phyloP scores from a whole-genome alignment of 2,797 vertebrate species.

The Cynodonichthys magdalenae region DNA sequence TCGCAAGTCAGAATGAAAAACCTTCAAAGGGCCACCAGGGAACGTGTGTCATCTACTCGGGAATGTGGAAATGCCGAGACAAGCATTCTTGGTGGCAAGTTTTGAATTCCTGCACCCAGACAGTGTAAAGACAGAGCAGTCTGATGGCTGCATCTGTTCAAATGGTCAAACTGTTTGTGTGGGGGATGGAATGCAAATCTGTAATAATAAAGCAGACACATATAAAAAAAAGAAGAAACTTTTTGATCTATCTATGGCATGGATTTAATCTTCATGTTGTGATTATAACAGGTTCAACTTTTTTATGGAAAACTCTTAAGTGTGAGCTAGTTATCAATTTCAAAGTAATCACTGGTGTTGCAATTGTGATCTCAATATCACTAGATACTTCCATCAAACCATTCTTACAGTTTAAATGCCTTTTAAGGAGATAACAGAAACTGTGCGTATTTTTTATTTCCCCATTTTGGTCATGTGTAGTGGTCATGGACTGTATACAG shows the following conservation, averaged over 20 bases:
- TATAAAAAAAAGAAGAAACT: conserved; percentile 4
- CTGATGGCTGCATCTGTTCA: conserved; percentile 49
- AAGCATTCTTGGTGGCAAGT: conserved; percentile 56
- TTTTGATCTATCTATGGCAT: not conserved
- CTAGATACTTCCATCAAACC: not conserved
- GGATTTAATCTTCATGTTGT: too few species aligned
- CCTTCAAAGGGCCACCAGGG: conserved; percentile 37
- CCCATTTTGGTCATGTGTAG: too few species aligned
- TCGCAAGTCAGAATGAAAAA: conserved; percentile 39
- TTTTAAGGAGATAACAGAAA: conserved; percentile 15
- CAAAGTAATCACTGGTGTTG: too few species aligned
- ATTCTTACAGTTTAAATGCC: conserved; percentile 10
- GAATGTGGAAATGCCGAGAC: conserved; percentile 51
- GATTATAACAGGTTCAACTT: too few species aligned
- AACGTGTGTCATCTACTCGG: conserved; percentile 57
- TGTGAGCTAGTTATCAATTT: too few species aligned
- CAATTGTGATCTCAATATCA: too few species aligned
- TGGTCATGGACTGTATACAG: too few species aligned
- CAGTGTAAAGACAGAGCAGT: conserved; percentile 33
- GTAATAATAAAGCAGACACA: conserved; percentile 11
- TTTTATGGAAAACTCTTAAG: too few species aligned
- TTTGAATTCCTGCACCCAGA: conserved; percentile 57
- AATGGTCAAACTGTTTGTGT: conserved; percentile 53
- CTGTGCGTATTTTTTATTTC: too few species aligned
- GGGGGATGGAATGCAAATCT: conserved; percentile 38